Evolutionary conservation across 2,797 vertebrate species (phyloP).

Genomic region (Silurus lanzhouensis): DNA sequence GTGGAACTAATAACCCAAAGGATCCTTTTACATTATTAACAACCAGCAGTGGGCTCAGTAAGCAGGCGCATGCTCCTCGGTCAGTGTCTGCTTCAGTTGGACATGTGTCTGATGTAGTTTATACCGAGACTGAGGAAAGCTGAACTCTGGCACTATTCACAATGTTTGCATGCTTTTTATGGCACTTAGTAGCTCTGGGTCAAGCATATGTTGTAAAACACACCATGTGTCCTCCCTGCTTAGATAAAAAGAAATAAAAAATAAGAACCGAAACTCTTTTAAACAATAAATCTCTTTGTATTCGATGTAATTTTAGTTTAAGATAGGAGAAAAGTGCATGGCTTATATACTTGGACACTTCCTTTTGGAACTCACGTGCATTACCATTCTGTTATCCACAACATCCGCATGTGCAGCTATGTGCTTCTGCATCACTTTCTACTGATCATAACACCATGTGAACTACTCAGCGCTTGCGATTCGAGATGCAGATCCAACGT

Average conservation of each 20-base stretch:
- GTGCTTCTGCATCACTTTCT: background rate
- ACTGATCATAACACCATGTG: background rate
- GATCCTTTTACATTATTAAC: slow-evolving; percentile 65
- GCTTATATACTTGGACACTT: slow-evolving; percentile 13
- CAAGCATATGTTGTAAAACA: background rate
- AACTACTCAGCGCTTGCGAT: background rate
- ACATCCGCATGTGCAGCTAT: background rate
- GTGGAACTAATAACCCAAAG: slow-evolving; percentile 67
- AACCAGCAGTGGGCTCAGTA: slow-evolving; percentile 54
- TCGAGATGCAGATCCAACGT: slow-evolving; percentile 20
- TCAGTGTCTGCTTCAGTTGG: slow-evolving; percentile 2
- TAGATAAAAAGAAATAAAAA: background rate
- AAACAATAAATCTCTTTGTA: slow-evolving; percentile 27
- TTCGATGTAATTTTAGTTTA: slow-evolving; percentile 46
- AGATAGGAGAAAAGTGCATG: slow-evolving; percentile 46
- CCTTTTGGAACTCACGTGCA: slow-evolving; percentile 19
- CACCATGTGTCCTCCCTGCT: background rate
- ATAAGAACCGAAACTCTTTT: slow-evolving; percentile 19
- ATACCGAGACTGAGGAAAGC: slow-evolving; percentile 11
- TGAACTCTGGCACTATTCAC: slow-evolving; percentile 8
- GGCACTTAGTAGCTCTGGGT: background rate
- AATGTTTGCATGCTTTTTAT: slow-evolving; percentile 10
- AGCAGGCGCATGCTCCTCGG: slow-evolving; percentile 26
- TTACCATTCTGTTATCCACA: background rate
- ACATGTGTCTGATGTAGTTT: background rate